phyloP scores from a whole-genome alignment of 2,797 vertebrate genomes.

The Phoebastria nigripes region DNA sequence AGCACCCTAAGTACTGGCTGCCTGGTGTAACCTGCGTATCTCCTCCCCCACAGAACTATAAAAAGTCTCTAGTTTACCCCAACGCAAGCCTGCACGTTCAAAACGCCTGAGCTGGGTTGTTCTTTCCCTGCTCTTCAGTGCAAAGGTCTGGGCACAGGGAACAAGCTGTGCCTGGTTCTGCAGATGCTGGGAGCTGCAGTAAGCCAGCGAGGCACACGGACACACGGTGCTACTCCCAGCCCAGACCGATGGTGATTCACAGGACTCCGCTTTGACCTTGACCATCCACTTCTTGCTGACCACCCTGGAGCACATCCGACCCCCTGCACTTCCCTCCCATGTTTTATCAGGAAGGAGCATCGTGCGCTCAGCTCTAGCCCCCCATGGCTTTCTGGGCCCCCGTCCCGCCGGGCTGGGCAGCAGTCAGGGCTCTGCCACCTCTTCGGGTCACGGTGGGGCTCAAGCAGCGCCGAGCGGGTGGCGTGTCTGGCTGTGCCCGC shows the following conservation, averaged over 20 bases:
- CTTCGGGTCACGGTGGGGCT: background rate
- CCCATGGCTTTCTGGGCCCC: background rate
- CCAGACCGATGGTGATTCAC: accelerated
- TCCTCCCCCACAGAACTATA: background rate
- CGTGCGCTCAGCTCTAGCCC: accelerated
- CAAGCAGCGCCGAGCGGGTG: background rate
- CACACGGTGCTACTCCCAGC: background rate
- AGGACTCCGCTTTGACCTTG: background rate
- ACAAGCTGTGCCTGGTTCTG: background rate
- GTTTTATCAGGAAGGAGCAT: background rate
- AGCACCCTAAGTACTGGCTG: background rate
- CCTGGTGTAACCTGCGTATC: background rate
- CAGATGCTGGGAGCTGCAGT: background rate
- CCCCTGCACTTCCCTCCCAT: accelerated
- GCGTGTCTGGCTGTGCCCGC: background rate
- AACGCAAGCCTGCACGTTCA: background rate
- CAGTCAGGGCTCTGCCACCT: background rate
- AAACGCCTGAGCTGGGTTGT: accelerated
- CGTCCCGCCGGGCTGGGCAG: background rate
- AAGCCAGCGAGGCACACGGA: background rate
- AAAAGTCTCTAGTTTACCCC: background rate
- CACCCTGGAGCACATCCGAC: accelerated
- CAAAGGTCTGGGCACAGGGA: background rate
- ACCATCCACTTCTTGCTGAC: background rate
- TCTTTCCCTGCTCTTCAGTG: background rate